phyloP scores from a whole-genome alignment of 2,888 invertebrate genomes.

The Parascotia fuliginaria region DNA sequence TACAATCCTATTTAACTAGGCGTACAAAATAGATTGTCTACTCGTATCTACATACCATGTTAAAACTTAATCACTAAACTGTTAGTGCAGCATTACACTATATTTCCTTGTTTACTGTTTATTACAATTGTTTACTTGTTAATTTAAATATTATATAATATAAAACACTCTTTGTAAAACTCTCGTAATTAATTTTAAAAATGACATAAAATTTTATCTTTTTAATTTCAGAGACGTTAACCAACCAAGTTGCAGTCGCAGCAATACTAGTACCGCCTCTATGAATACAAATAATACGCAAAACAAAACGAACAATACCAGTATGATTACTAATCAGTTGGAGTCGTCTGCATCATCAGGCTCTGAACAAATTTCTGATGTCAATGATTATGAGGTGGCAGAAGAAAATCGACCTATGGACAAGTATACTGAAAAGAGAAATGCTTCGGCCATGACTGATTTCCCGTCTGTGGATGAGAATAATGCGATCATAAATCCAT shows the following conservation, averaged over 20 bases:
- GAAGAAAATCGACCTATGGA: slow-evolving; percentile 39
- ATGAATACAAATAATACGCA: slow-evolving; percentile 41
- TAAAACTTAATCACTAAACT: too few species aligned
- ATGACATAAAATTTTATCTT: slow-evolving; percentile 9
- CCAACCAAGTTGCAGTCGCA: slow-evolving; percentile 54
- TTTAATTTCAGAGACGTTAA: slow-evolving; percentile 53
- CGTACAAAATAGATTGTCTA: not conserved
- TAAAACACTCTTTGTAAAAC: too few species aligned
- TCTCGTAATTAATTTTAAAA: not conserved
- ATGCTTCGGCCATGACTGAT: slow-evolving; percentile 60
- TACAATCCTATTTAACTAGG: not conserved
- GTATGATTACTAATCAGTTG: slow-evolving; percentile 22
- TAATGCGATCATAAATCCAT: slow-evolving; percentile 44
- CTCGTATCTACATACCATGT: too few species aligned
- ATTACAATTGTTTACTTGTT: too few species aligned
- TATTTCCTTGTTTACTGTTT: too few species aligned
- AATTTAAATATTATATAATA: too few species aligned
- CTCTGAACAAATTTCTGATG: slow-evolving; percentile 57
- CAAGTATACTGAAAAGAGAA: slow-evolving; percentile 30
- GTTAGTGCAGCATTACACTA: too few species aligned
- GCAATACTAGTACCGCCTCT: slow-evolving; percentile 33
- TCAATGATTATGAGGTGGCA: slow-evolving; percentile 51
- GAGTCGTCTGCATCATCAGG: slow-evolving; percentile 57
- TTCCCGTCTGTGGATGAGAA: slow-evolving; percentile 30
- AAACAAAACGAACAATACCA: slow-evolving; percentile 31